Evolutionary conservation across 2,888 invertebrate genomes (phyloP), one percentile per base, ranked within the genome.

Genomic region (Scaptomyza reducta): DNA sequence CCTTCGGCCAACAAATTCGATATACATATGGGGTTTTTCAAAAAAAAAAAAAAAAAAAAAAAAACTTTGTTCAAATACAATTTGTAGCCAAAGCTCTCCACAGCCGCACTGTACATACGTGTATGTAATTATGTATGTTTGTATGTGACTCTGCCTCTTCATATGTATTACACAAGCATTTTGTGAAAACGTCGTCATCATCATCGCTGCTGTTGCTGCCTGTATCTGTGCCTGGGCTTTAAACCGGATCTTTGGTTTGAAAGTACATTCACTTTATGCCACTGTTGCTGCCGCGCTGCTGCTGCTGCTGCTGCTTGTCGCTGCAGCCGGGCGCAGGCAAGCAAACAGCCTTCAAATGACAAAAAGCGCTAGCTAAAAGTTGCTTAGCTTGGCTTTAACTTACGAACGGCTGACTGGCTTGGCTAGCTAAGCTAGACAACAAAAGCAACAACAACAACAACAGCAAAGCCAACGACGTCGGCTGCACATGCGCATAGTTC

Each of bases 181-280:
- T 82, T 80, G 83, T 83, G 82, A 85, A 85, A 85, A 85, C 80
- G 68, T 80, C 74, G 72, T 79, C 77, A 66, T 74, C 72, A 66
- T 66, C 58, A 65, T 6, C 10, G 31, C 31, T 27, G 31, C 10
- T 31, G 31, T 6, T 35, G 16, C 14, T 38, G 38, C 38, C 72
- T 78, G 79, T 78, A 78, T 73, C 80, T 73, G 67, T 83, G 74
- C 64, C 79, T 75, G 40, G 77, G 77, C 78, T 85, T 81, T 87
- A 89, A 89, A 89, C 89, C 89, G 89, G 89, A 89, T 89, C 89
- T 89, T 79, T 85, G 77, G 70, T 88, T 84, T 81, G 88, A 89
- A 89, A 87, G 89, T 88, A 89, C 90, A 89, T 89, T 89, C 90
- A 89, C 89, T 90, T 90, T 86, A 76, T 84, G 79, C 80, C 74